Evolutionary conservation across 2,797 vertebrate genomes (phyloP).

Genomic region (Spea hammondii): DNA sequence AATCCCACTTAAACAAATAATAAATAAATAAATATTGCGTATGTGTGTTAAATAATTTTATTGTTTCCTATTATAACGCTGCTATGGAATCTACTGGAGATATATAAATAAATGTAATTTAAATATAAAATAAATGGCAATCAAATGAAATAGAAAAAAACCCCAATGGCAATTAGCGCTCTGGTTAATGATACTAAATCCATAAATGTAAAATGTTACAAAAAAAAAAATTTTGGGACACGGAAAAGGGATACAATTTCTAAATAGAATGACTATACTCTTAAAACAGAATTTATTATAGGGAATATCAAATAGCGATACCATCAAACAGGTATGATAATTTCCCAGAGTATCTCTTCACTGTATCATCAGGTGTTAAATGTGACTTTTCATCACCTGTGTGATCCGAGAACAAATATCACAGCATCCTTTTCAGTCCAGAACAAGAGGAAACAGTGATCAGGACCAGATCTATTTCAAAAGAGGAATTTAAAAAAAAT

Average conservation of each 20-base stretch:
- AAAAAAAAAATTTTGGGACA: background rate
- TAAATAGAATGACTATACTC: background rate
- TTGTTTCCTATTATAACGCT: too few relatives aligned
- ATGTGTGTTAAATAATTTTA: too few relatives aligned
- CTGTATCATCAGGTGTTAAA: constrained; percentile 18
- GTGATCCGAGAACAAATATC: background rate
- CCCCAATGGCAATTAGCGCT: too few relatives aligned
- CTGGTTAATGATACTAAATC: too few relatives aligned
- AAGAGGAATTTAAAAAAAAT: constrained; percentile 5
- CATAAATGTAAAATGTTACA: too few relatives aligned
- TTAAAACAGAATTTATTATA: background rate
- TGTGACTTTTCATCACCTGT: constrained; percentile 17
- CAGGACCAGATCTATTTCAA: constrained; percentile 20
- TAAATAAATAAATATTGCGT: too few relatives aligned
- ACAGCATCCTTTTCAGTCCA: background rate
- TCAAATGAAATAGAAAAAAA: too few relatives aligned
- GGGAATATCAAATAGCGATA: constrained; percentile 58
- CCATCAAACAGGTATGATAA: background rate
- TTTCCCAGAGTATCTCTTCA: constrained; percentile 23
- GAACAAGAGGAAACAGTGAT: background rate
- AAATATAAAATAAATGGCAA: too few relatives aligned
- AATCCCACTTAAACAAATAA: too few relatives aligned
- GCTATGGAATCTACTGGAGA: too few relatives aligned
- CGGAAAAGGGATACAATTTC: background rate
- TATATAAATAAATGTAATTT: too few relatives aligned